Evolutionary conservation across 1,140 invertebrate genomes (phyloP).

Genomic region (Drosophila sp.): DNA sequence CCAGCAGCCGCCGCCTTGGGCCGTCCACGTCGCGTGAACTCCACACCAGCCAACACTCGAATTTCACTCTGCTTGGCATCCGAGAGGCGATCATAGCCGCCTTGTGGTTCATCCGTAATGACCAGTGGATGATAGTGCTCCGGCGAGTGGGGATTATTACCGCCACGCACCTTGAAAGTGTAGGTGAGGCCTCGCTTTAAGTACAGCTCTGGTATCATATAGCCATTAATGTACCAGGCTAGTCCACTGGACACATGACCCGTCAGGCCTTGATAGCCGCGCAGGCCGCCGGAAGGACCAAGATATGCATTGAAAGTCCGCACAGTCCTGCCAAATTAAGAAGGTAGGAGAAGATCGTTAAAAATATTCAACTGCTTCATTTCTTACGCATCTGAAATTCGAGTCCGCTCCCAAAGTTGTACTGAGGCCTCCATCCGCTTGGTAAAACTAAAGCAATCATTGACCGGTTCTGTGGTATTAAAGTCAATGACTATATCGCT

Average conservation of each 20-base stretch:
- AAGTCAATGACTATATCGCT: conserved; percentile 88
- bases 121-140: conserved; percentile 96
- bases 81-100: conserved; percentile 90
- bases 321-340: conserved; percentile 83
- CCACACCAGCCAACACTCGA: conserved; percentile 93
- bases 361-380: not conserved
- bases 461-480: conserved; percentile 85
- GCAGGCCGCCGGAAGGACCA: conserved; percentile 91
- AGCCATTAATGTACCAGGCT: conserved; percentile 88
- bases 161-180: conserved; percentile 91
- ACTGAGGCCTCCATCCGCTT: conserved; percentile 80
- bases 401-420: conserved; percentile 89
- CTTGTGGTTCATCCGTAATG: conserved; percentile 93
- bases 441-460: conserved; percentile 89
- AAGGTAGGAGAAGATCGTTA: not conserved
- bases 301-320: conserved; percentile 90
- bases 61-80: conserved; percentile 89
- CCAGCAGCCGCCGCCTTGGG: conserved; percentile 92
- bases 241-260: conserved; percentile 83
- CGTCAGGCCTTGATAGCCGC: conserved; percentile 91
- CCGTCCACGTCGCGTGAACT: conserved; percentile 91
- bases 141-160: conserved; percentile 94
- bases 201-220: conserved; percentile 93
- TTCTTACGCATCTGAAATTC: conserved; percentile 89
- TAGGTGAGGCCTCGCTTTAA: conserved; percentile 93